Conservation (phyloP, 2,888 invertebrate species). For the Lottia scabra region DNA sequence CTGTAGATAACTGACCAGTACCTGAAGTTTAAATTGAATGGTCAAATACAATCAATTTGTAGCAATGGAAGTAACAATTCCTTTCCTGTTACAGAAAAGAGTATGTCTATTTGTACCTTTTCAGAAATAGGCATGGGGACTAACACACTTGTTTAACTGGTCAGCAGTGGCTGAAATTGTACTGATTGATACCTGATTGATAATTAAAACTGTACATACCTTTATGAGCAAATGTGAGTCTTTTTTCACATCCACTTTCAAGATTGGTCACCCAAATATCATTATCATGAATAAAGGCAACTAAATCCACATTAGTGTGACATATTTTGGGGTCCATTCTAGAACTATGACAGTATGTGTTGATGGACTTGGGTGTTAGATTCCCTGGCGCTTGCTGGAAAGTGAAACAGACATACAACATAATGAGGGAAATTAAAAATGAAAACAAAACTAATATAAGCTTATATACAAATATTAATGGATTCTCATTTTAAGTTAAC, state of each 20-base stretch:
- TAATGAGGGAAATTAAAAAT: too few species aligned
- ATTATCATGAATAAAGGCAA: constrained; percentile 89
- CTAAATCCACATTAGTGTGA: constrained; percentile 82
- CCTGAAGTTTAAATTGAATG: constrained; percentile 22
- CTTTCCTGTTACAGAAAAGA: too few species aligned
- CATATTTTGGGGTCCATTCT: constrained; percentile 84
- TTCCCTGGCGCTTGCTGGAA: constrained; percentile 15
- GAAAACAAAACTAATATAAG: too few species aligned
- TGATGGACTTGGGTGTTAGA: constrained; percentile 65
- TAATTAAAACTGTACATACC: too few species aligned
- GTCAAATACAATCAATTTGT: constrained; percentile 5
- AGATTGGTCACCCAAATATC: constrained; percentile 91
- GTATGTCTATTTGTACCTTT: too few species aligned
- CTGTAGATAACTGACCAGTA: constrained; percentile 38
- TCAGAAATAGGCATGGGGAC: not conserved
- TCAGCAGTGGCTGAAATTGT: too few species aligned
- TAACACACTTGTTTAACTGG: too few species aligned
- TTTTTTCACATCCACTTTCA: constrained; percentile 67
- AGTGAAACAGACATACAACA: not conserved
- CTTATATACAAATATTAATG: too few species aligned
- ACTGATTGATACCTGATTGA: too few species aligned
- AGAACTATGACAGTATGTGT: constrained; percentile 60
- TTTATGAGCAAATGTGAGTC: constrained; percentile 71
- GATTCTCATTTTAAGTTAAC: too few species aligned
- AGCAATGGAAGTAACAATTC: too few species aligned